Percentiles rank a stretch among this genome's conserved stretches.
phyloP scores from a whole-genome alignment of 2,113 vertebrate species.

The Silurus meridionalis region DNA sequence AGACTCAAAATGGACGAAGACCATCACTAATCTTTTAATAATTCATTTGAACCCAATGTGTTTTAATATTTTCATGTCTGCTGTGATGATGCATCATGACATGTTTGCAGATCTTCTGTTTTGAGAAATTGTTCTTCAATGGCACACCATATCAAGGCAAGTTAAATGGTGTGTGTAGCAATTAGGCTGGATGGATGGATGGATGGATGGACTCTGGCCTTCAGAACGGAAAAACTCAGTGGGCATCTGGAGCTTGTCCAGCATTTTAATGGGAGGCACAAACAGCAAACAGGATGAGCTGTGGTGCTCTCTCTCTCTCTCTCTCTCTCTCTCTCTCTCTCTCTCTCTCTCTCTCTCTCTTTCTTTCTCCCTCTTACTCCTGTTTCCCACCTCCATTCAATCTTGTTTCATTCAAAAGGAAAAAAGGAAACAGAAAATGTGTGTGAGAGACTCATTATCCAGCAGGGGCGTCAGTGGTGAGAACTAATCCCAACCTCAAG shows the following conservation, averaged over 20 bases:
- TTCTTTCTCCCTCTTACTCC: too few species aligned
- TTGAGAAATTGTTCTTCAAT: not conserved
- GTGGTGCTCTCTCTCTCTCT: not conserved
- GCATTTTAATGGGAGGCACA: not conserved
- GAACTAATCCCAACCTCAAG: not conserved
- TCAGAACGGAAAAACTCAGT: slow-evolving; percentile 2
- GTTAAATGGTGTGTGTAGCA: not conserved
- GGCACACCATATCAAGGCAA: not conserved
- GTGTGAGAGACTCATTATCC: not conserved
- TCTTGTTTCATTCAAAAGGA: too few species aligned
- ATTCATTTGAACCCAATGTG: too few species aligned
- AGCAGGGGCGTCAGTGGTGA: not conserved
- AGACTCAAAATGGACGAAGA: too few species aligned
- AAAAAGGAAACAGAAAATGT: not conserved
- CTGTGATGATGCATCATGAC: not conserved
- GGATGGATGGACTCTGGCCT: not conserved
- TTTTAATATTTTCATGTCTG: too few species aligned
- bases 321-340: not conserved
- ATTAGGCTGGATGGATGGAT: not conserved
- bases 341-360: too few species aligned
- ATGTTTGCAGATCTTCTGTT: not conserved
- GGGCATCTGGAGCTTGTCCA: slow-evolving; percentile 26
- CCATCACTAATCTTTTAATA: too few species aligned
- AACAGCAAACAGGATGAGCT: not conserved
- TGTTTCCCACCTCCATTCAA: too few species aligned